These are phyloP conservation scores for Chymomyza fuscimana DNA, from an alignment of 2,888 invertebrate species.

Conservation along the genomic window DNA sequence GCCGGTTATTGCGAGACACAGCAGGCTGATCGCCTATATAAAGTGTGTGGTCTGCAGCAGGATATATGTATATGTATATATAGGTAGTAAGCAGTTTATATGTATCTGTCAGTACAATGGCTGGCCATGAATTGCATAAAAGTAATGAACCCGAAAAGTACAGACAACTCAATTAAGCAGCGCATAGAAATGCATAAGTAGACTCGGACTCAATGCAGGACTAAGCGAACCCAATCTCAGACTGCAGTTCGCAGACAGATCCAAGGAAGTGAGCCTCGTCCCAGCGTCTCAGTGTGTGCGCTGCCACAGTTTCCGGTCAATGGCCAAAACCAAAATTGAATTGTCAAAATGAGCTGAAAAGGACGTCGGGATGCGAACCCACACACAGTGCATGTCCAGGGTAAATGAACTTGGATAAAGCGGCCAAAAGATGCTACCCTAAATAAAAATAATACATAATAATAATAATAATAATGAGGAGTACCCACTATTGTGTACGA, in stretches of 20 bases:
- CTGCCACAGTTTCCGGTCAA: constrained; percentile 58
- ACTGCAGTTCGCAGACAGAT: not conserved
- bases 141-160: constrained; percentile 48
- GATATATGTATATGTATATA: constrained; percentile 41
- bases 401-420: constrained; percentile 45
- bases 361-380: constrained; percentile 25
- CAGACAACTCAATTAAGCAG: constrained; percentile 63
- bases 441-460: not conserved
- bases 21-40: constrained; percentile 35
- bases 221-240: constrained; percentile 4
- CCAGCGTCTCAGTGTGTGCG: constrained; percentile 23
- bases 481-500: constrained; percentile 31
- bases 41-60: constrained; percentile 70
- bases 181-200: constrained; percentile 55
- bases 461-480: too few species aligned
- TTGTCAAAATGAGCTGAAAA: constrained; percentile 46
- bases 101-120: constrained; percentile 45
- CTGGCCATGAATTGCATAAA: constrained; percentile 68
- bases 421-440: not conserved
- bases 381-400: constrained; percentile 21
- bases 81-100: not conserved
- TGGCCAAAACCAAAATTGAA: constrained; percentile 50
- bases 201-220: constrained; percentile 27
- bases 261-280: constrained; percentile 15
- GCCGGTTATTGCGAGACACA: constrained; percentile 20